phyloP scores from a whole-genome alignment of 2,113 vertebrate genomes.

The Menidia beryllina region DNA sequence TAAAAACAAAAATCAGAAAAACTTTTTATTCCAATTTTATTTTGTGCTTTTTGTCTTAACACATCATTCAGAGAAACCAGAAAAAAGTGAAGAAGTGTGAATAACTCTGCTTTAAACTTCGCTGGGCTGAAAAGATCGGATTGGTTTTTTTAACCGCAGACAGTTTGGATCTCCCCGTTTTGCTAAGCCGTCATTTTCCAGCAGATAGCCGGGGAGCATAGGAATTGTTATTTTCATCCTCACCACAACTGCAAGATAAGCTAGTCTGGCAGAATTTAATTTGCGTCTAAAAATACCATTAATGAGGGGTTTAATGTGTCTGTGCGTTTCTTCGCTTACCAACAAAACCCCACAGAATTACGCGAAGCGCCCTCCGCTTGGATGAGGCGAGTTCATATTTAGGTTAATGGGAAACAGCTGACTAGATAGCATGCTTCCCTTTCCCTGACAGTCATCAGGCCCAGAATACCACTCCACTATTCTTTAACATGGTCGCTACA shows the following conservation, averaged over 20 bases:
- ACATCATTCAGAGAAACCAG: not conserved
- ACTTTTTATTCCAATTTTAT: conserved; percentile 4
- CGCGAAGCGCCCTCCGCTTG: conserved; percentile 25
- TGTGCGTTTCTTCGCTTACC: conserved; percentile 37
- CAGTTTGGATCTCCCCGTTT: conserved; percentile 35
- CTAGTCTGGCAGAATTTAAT: conserved; percentile 35
- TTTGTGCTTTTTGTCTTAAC: not conserved
- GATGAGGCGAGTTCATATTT: conserved; percentile 59
- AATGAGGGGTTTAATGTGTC: conserved; percentile 69
- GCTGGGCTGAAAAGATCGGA: conserved; percentile 36
- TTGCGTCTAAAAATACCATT: conserved; percentile 74
- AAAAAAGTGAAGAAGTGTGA: not conserved
- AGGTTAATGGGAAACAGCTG: conserved; percentile 58
- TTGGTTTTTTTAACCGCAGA: conserved; percentile 51
- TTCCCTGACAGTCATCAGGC: conserved; percentile 18
- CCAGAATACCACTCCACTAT: conserved; percentile 19
- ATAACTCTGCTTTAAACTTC: conserved; percentile 8
- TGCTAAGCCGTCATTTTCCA: conserved; percentile 47
- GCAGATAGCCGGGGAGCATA: conserved; percentile 39
- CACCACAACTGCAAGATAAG: conserved; percentile 56
- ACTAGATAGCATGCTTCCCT: conserved; percentile 47
- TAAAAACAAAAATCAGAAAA: not conserved
- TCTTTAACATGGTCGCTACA: conserved; percentile 13
- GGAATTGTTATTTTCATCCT: conserved; percentile 53
- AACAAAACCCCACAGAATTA: conserved; percentile 50